phyloP scores from a whole-genome alignment of 2,797 vertebrate species.

The Channallabes apus region DNA sequence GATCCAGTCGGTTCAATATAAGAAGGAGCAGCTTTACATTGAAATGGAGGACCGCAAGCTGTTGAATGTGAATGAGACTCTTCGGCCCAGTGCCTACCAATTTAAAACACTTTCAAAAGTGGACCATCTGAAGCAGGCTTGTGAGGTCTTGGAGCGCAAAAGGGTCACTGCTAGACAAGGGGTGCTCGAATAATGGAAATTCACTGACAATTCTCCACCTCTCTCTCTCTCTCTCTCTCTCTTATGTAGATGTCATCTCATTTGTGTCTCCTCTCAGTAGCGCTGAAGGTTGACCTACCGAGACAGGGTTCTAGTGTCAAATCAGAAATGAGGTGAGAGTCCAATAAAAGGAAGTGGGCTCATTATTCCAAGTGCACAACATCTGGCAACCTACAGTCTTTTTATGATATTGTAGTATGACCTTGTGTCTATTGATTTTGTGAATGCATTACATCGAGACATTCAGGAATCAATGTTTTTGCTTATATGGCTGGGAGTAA shows the following conservation, averaged over 20 bases:
- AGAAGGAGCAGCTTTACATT: slow-evolving; percentile 17
- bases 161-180: slow-evolving; percentile 24
- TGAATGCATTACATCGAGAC: slow-evolving; percentile 29
- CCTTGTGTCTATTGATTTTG: slow-evolving; percentile 57
- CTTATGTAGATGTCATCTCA: slow-evolving; percentile 57
- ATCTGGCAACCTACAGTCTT: slow-evolving; percentile 64
- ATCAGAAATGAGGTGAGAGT: slow-evolving; percentile 60
- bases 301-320: slow-evolving; percentile 41
- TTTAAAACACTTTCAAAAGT: slow-evolving; percentile 15
- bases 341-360: slow-evolving; percentile 64
- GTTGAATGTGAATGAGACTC: slow-evolving; percentile 39
- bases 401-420: slow-evolving; percentile 58
- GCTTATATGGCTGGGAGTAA: background rate
- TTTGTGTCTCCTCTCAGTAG: slow-evolving; percentile 46
- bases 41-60: slow-evolving; percentile 17
- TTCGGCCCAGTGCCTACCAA: slow-evolving; percentile 24
- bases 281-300: slow-evolving; percentile 60
- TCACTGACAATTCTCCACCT: slow-evolving; percentile 48
- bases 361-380: slow-evolving; percentile 73
- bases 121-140: slow-evolving; percentile 28
- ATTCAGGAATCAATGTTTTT: background rate
- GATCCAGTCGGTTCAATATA: slow-evolving; percentile 24
- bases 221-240: slow-evolving; percentile 53
- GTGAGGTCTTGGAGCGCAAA: slow-evolving; percentile 33
- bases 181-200: slow-evolving; percentile 21